Conservation (phyloP, 2,113 vertebrate genomes). For the Isurus oxyrinchus region DNA sequence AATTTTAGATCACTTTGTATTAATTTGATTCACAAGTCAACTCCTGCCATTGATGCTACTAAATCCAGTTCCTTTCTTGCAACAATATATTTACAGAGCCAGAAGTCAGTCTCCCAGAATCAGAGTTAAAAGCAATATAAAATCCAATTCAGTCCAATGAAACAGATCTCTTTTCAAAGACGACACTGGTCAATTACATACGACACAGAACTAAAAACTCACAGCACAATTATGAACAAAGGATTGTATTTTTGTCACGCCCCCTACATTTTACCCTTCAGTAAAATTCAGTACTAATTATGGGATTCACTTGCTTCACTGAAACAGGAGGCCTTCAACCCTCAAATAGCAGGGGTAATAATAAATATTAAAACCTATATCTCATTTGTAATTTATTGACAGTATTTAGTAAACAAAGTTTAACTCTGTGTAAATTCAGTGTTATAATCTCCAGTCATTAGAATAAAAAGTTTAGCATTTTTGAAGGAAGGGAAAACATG, state of each 20-base stretch:
- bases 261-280: neutral
- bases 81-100: neutral
- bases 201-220: neutral
- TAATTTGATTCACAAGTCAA: neutral
- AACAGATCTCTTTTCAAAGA: neutral
- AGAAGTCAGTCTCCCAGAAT: neutral
- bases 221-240: neutral
- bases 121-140: neutral
- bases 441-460: neutral
- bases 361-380: neutral
- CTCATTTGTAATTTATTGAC: neutral
- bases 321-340: neutral
- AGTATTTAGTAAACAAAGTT: neutral
- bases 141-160: neutral
- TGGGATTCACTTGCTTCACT: neutral
- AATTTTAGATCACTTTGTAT: neutral
- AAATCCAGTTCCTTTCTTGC: neutral
- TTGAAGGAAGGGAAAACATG: neutral
- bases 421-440: too few relatives aligned
- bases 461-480: neutral
- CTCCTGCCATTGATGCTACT: neutral
- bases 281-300: neutral
- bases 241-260: neutral
- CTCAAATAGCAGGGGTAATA: neutral
- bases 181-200: neutral